phyloP scores from a whole-genome alignment of 53 echinoderm and acorn worm genomes.

The Henricia sp. region DNA sequence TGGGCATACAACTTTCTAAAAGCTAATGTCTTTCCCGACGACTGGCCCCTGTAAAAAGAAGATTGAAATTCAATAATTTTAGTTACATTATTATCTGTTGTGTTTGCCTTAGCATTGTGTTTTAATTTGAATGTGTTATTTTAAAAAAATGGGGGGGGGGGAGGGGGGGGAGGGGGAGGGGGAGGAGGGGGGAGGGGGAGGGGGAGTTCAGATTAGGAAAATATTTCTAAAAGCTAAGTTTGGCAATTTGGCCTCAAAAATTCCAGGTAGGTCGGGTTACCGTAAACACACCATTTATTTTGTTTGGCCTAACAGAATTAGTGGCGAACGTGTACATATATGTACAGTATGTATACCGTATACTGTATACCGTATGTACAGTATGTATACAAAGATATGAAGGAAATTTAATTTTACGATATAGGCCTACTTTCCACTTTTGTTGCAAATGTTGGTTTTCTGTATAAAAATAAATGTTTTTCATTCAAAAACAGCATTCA shows the following conservation, averaged over 20 bases:
- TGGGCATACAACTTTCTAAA: background rate
- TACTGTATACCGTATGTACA: too few species aligned
- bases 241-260: too few species aligned
- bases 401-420: background rate
- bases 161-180: too few species aligned
- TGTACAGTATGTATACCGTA: background rate
- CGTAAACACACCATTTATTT: background rate
- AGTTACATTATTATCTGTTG: background rate
- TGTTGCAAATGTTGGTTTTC: background rate
- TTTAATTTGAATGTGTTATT: too few species aligned
- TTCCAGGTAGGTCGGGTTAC: too few species aligned
- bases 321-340: background rate
- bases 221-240: background rate
- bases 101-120: too few species aligned
- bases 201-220: background rate
- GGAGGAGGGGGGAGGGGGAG: too few species aligned
- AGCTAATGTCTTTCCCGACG: background rate
- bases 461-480: constrained; percentile 13
- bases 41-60: background rate
- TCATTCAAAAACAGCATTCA: background rate
- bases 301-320: background rate
- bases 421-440: background rate
- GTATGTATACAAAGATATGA: background rate
- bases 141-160: too few species aligned
- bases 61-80: background rate